These are phyloP conservation scores for Poecilia velifera DNA, from an alignment of 2,797 vertebrate genomes.

Conservation along the genomic window DNA sequence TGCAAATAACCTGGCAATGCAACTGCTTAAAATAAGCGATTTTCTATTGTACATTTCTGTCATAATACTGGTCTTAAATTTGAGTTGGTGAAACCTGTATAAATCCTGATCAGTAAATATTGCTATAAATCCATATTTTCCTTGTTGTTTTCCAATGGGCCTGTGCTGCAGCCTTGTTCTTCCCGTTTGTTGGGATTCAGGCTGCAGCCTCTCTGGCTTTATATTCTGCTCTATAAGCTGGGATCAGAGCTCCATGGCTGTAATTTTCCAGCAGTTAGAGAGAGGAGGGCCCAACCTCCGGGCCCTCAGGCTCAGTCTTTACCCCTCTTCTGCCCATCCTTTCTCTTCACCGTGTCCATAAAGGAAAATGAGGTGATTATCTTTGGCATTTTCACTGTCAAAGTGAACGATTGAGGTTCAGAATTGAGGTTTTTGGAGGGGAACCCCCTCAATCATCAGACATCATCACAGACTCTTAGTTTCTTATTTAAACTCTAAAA, in stretches of 20 bases:
- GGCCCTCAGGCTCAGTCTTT: slow-evolving; percentile 24
- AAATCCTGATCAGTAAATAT: not conserved
- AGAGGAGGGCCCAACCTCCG: not conserved
- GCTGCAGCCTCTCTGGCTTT: slow-evolving; percentile 28
- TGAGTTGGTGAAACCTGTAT: not conserved
- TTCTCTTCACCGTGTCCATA: not conserved
- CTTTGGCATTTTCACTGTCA: not conserved
- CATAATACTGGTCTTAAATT: no score
- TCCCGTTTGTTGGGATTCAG: slow-evolving; percentile 49
- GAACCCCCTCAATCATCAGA: not conserved
- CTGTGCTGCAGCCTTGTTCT: not conserved
- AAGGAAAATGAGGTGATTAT: not conserved
- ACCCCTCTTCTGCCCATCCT: slow-evolving; percentile 24
- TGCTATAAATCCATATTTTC: not conserved
- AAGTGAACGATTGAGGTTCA: not conserved
- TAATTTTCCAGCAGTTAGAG: not conserved
- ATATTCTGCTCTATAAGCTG: slow-evolving; percentile 51
- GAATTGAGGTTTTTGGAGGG: not conserved
- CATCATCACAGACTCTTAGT: not conserved
- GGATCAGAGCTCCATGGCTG: slow-evolving; percentile 17
- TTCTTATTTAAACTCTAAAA: not conserved
- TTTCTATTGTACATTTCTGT: no score
- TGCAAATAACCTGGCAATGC: no score
- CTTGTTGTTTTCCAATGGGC: no score
- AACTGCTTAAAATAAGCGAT: no score